A percentile compares a stretch with the other conserved stretches of the same genome.
Evolutionary conservation across 2,797 vertebrate species (phyloP).

Genomic region (Muscicapa comitata): DNA sequence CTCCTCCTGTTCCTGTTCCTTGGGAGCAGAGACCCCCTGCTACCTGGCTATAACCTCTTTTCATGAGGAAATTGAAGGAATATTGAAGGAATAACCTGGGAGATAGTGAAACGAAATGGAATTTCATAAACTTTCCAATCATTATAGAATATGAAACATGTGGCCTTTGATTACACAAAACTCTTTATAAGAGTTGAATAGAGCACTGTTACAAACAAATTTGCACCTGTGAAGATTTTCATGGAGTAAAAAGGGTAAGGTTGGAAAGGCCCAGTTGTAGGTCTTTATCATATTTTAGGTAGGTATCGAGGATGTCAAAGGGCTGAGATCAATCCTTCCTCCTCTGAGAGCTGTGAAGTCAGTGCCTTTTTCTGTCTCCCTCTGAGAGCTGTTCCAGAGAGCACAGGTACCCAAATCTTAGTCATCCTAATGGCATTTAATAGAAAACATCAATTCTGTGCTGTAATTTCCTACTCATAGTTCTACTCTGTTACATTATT

Average conservation of each 20-base stretch:
- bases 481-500: neutral
- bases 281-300: neutral
- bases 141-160: neutral
- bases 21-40: neutral
- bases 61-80: neutral
- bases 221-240: neutral
- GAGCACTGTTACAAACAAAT: neutral
- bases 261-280: neutral
- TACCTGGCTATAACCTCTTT: neutral
- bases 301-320: rapidly evolving
- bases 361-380: neutral
- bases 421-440: neutral
- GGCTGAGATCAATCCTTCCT: neutral
- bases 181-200: neutral
- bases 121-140: neutral
- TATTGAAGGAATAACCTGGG: neutral
- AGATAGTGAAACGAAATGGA: neutral
- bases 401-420: neutral
- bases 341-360: neutral
- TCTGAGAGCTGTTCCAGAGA: neutral
- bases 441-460: neutral
- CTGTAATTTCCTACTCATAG: neutral
- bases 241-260: neutral
- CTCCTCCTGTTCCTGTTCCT: neutral
- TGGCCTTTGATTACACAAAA: neutral